Percentiles rank a stretch among this genome's conserved stretches.
Evolutionary conservation across 2,888 invertebrate genomes (phyloP).

Genomic region (Drosophila pullipes): DNA sequence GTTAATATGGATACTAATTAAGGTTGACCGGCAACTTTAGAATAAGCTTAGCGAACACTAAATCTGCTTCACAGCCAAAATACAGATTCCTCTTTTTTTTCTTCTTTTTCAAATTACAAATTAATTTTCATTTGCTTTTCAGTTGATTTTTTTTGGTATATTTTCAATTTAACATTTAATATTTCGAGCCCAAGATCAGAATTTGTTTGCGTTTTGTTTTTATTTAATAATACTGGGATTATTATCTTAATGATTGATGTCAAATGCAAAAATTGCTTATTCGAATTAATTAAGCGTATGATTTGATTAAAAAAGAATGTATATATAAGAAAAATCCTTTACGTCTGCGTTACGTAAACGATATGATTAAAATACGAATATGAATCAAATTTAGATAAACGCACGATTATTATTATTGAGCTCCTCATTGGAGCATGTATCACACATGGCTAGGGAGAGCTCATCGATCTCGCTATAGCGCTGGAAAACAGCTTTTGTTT

Average conservation of each 20-base stretch:
- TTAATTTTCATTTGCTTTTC: constrained; percentile 34
- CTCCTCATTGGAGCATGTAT: constrained; percentile 47
- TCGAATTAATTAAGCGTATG: constrained; percentile 14
- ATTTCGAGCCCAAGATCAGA: constrained; percentile 63
- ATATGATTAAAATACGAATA: constrained; percentile 15
- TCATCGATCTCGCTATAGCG: constrained; percentile 72
- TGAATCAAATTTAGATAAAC: constrained; percentile 40
- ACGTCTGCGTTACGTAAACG: constrained; percentile 24
- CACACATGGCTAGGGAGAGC: constrained; percentile 36
- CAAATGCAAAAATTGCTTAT: constrained; percentile 25
- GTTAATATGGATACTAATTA: constrained; percentile 29
- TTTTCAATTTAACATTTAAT: constrained; percentile 25
- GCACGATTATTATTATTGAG: constrained; percentile 69
- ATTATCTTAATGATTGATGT: constrained; percentile 4
- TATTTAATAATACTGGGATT: constrained; percentile 33
- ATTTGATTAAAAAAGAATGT: not conserved
- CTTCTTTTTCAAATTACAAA: constrained; percentile 28
- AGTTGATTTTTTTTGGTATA: constrained; percentile 1
- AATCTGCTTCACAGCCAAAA: constrained; percentile 86
- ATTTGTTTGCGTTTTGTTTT: constrained; percentile 31
- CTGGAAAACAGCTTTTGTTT: constrained; percentile 55
- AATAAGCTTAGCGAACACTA: constrained; percentile 71
- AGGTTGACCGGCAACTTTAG: constrained; percentile 43
- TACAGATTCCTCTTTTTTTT: constrained; percentile 78
- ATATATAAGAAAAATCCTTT: constrained; percentile 15